These are phyloP conservation scores for Noctua janthina DNA, from an alignment of 2,888 invertebrate species.

Conservation along the genomic window DNA sequence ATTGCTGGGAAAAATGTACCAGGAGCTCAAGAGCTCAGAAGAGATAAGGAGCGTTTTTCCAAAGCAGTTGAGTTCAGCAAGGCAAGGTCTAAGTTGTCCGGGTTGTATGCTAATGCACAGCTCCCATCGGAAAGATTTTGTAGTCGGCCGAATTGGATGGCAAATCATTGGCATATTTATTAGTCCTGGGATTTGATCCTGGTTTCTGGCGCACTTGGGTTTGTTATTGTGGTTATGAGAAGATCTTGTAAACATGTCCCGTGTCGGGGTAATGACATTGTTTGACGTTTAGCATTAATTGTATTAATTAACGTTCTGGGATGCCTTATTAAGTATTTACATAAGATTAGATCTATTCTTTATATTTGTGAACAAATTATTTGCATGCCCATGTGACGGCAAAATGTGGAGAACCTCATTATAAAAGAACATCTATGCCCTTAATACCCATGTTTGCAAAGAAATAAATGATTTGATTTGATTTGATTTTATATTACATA, in stretches of 20 bases:
- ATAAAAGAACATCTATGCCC: too few species aligned
- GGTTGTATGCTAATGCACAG: constrained; percentile 84
- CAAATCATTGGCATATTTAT: constrained; percentile 88
- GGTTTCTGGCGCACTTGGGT: constrained; percentile 70
- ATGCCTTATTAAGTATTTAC: neutral
- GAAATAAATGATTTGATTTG: too few species aligned
- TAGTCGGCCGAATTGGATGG: constrained; percentile 84
- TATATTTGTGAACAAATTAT: too few species aligned
- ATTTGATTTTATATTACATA: too few species aligned
- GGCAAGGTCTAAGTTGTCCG: constrained; percentile 70
- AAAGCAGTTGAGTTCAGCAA: constrained; percentile 47
- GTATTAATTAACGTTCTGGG: constrained; percentile 17
- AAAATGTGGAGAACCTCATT: too few species aligned
- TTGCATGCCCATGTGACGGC: too few species aligned
- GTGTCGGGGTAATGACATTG: constrained; percentile 50
- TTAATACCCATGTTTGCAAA: too few species aligned
- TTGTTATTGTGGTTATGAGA: constrained; percentile 72
- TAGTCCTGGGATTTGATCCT: constrained; percentile 81
- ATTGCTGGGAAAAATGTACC: constrained; percentile 47
- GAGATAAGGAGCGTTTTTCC: constrained; percentile 53
- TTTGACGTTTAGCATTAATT: constrained; percentile 53
- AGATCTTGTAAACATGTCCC: constrained; percentile 71
- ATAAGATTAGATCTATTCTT: neutral
- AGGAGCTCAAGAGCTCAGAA: constrained; percentile 32
- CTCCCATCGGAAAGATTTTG: constrained; percentile 87